Base-by-base conservation (phyloP, 92 coral and sea anemone genomes). In the Isaurus tuberculatus region DNA sequence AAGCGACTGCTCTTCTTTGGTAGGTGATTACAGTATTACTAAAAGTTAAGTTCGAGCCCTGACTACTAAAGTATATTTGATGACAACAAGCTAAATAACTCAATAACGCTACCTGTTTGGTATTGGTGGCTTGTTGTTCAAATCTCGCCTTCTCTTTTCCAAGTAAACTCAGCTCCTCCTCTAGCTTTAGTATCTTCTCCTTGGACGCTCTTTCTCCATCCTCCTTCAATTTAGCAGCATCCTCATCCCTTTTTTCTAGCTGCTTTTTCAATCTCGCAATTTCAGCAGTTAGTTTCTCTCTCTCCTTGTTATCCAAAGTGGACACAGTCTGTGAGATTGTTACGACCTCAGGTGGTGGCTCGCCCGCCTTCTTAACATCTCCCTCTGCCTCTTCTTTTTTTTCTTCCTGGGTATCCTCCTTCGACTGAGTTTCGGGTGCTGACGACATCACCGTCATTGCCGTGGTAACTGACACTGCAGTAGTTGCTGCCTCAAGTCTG, bases 121-220 rank as follows among this genome's bases (percentile, higher is more conserved):
- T 88, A 19, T 94, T 91, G 2, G 95, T 75, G n/a, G 98, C 92
- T 68, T 94, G 98, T 77, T 86, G 92, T 75, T 94, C 97, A 81
- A 82, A 97, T 84, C 95, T 90, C 28, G 91, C 87, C 77, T 87
- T 94, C 61, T 97, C 98, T 77, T 89, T 89, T 73, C 94, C 88
- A 53, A 94, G 80, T 25, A 87, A 88, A 37, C 92, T 89, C 8
- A 84, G 29, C 33, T 92, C 95, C 27, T 92, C 98, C 53, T 97
- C 93, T 16, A 92, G 27, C 30, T 72, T 77, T 25, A 89, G 23
- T 1, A 94, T 73, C 29, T 80, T 81, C 65, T 89, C 91, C 36
- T 91, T 94, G 33, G 11, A 33, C 33, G 81, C 91, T 61, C 85
- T 87, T 34, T 89, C 85, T 60, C 84, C 66, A 36, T 92, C 91